These are phyloP conservation scores for Isurus oxyrinchus DNA, from an alignment of 2,113 vertebrate genomes.

Conservation along the genomic window DNA sequence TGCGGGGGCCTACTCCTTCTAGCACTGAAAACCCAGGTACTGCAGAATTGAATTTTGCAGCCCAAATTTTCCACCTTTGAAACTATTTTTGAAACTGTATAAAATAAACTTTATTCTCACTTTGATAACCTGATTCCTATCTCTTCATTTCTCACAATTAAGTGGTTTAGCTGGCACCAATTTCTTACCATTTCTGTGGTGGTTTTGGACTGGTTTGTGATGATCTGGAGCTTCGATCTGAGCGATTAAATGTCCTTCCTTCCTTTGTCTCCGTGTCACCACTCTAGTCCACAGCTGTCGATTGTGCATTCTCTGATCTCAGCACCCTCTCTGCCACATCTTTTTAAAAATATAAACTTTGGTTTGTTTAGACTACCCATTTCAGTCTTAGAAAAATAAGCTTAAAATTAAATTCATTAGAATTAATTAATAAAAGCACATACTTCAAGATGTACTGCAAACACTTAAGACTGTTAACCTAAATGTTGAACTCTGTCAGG, in stretches of 20 bases:
- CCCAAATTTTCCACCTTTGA: background rate
- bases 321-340: background rate
- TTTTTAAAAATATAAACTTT: background rate
- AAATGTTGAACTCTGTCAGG: background rate
- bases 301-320: slow-evolving; percentile 14
- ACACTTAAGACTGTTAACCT: background rate
- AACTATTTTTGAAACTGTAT: background rate
- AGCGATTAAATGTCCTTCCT: background rate
- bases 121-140: background rate
- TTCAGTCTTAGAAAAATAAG: background rate
- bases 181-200: slow-evolving; percentile 5
- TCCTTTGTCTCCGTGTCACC: background rate
- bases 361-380: background rate
- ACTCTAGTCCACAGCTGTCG: background rate
- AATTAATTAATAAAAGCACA: background rate
- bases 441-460: background rate
- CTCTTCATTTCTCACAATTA: background rate
- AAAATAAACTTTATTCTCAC: background rate
- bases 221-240: background rate
- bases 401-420: background rate
- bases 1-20: background rate
- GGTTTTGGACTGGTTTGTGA: background rate
- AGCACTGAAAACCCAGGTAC: background rate
- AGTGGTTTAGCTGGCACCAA: background rate
- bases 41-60: background rate